These are phyloP conservation scores for Ptychochromis oligacanthus DNA, from an alignment of 2,113 vertebrate genomes.

Conservation along the genomic window DNA sequence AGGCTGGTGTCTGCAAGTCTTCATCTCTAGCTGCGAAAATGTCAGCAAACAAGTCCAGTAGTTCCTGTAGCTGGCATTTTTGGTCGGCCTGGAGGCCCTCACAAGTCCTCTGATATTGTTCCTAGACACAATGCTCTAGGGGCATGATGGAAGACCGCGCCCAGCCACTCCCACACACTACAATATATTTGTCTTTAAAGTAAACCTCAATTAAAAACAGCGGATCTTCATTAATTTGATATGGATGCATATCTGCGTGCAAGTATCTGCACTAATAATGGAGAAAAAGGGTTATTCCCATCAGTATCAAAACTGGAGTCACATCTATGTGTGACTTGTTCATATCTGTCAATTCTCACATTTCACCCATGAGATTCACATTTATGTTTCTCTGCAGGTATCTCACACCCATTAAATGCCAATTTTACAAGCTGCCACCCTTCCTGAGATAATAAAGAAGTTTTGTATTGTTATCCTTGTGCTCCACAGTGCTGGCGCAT, in stretches of 20 bases:
- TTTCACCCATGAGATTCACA: neutral
- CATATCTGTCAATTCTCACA: neutral
- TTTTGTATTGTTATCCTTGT: neutral
- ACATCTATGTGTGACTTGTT: neutral
- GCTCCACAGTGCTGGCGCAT: slow-evolving; percentile 1
- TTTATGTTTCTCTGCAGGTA: neutral
- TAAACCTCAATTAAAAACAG: too few species aligned
- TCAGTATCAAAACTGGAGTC: neutral
- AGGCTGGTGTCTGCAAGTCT: too few species aligned
- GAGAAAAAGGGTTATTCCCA: neutral
- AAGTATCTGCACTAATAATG: neutral
- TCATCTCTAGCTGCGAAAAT: too few species aligned
- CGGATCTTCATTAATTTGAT: too few species aligned
- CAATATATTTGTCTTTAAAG: neutral
- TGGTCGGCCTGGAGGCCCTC: too few species aligned
- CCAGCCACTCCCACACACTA: too few species aligned
- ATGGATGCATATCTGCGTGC: neutral
- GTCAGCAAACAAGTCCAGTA: too few species aligned
- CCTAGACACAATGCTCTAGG: too few species aligned
- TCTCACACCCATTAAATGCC: neutral
- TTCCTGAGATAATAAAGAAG: neutral
- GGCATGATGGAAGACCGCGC: too few species aligned
- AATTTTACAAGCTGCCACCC: slow-evolving; percentile 6
- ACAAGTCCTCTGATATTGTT: too few species aligned
- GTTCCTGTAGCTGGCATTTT: too few species aligned